Evolutionary conservation across 1,140 invertebrate species (phyloP).

Genomic region (Drosophila nebulosa): DNA sequence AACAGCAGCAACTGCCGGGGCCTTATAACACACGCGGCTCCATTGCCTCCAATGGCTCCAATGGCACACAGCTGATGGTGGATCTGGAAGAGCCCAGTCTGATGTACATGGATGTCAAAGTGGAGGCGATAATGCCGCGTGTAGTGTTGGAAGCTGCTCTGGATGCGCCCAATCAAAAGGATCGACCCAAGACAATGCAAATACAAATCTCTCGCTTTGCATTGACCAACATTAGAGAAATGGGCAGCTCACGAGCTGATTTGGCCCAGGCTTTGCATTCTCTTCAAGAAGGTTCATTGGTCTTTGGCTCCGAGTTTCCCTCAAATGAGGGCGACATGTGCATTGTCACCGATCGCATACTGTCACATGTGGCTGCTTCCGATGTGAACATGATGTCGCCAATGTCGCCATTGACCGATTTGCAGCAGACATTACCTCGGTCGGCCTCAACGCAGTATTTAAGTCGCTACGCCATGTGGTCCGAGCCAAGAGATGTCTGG

Average conservation of each 20-base stretch:
- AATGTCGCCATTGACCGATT: slow-evolving; percentile 30
- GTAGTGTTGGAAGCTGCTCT: slow-evolving; percentile 72
- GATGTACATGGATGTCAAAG: slow-evolving; percentile 91
- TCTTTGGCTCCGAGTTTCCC: slow-evolving; percentile 88
- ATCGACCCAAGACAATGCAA: slow-evolving; percentile 89
- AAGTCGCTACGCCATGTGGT: slow-evolving; percentile 88
- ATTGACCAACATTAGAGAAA: slow-evolving; percentile 89
- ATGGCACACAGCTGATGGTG: slow-evolving; percentile 68
- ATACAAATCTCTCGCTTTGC: slow-evolving; percentile 90
- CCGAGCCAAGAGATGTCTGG: slow-evolving; percentile 93
- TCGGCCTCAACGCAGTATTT: slow-evolving; percentile 71
- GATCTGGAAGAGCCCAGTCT: slow-evolving; percentile 81
- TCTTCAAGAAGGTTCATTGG: slow-evolving; percentile 88
- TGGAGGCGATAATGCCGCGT: slow-evolving; percentile 95
- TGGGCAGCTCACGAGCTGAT: slow-evolving; percentile 87
- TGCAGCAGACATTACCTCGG: slow-evolving; percentile 40
- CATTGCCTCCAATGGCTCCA: slow-evolving; percentile 70
- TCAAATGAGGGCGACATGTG: slow-evolving; percentile 85
- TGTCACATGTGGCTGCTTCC: slow-evolving; percentile 84
- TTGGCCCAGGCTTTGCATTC: slow-evolving; percentile 88
- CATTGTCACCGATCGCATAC: slow-evolving; percentile 88
- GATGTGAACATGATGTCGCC: slow-evolving; percentile 66
- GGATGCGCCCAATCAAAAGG: slow-evolving; percentile 81
- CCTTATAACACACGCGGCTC: slow-evolving; percentile 55
- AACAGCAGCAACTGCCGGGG: slow-evolving; percentile 57